These are phyloP conservation scores for Enoplosus armatus DNA, from an alignment of 2,797 vertebrate species.

Conservation along the genomic window DNA sequence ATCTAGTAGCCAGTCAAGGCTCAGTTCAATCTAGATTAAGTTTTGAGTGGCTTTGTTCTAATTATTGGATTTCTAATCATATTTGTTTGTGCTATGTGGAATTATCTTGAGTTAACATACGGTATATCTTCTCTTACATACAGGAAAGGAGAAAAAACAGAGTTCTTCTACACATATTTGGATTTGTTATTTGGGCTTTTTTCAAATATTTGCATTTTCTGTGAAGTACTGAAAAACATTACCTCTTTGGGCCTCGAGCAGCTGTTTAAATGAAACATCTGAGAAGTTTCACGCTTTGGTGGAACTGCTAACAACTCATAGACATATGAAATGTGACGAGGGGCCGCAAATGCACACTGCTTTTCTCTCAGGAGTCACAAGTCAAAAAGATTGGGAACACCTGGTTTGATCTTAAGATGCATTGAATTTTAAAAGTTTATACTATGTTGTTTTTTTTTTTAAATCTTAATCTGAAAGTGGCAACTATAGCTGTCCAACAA, in stretches of 20 bases:
- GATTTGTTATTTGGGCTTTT: no score
- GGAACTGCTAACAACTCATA: neutral
- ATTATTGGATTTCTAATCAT: constrained; percentile 1
- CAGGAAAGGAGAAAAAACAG: neutral
- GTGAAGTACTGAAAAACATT: neutral
- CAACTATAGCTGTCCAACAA: neutral
- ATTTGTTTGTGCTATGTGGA: neutral
- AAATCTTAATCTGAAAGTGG: neutral
- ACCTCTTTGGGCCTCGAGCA: neutral
- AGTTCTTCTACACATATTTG: neutral
- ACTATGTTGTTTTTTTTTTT: neutral
- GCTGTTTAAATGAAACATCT: neutral
- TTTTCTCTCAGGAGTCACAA: neutral
- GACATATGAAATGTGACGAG: constrained; percentile 8
- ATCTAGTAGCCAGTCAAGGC: neutral
- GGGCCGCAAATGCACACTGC: neutral
- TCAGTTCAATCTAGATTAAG: neutral
- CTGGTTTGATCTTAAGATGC: neutral
- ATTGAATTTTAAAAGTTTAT: no score
- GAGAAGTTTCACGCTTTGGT: constrained; percentile 16
- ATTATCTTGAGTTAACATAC: neutral
- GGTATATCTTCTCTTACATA: neutral
- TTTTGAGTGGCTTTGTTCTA: constrained; percentile 10
- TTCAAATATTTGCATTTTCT: neutral
- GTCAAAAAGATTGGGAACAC: neutral